A percentile compares a stretch with the other conserved stretches of the same genome.
These are phyloP conservation scores for Camelus bactrianus DNA, from an alignment of 2,113 vertebrate species.

Conservation along the genomic window DNA sequence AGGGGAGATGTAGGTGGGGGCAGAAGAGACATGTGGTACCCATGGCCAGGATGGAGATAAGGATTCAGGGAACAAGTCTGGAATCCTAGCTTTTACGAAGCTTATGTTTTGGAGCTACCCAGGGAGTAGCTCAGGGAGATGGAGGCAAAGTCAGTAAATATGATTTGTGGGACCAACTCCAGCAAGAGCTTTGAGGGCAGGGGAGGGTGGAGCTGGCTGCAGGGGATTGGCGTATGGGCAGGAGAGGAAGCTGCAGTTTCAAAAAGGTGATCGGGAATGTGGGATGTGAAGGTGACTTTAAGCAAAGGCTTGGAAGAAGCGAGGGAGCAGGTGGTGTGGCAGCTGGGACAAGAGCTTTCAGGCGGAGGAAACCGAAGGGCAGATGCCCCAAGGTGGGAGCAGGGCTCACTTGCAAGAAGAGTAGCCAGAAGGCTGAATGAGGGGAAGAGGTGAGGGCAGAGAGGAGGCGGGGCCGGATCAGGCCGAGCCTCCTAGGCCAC, in stretches of 20 bases:
- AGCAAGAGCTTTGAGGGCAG: neutral
- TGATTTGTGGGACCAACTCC: neutral
- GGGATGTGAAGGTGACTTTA: neutral
- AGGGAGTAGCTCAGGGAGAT: neutral
- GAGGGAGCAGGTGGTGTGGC: neutral
- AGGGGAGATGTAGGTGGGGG: neutral
- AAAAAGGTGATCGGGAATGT: neutral
- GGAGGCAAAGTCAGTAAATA: no score
- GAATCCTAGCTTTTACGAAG: neutral
- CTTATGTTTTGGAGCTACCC: neutral
- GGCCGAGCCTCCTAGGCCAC: neutral
- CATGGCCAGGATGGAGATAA: neutral
- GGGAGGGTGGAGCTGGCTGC: neutral
- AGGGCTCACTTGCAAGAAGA: neutral
- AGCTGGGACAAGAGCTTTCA: no score
- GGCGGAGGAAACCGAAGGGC: no score
- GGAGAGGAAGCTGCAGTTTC: neutral
- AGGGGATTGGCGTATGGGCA: neutral
- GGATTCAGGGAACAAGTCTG: neutral
- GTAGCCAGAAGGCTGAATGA: neutral
- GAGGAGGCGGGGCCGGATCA: neutral
- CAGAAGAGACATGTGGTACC: neutral
- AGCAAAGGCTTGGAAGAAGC: neutral
- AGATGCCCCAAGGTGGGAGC: neutral
- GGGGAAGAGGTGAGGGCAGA: neutral